Evolutionary conservation across 2,797 vertebrate species (phyloP).

Genomic region (Strix occidentalis): DNA sequence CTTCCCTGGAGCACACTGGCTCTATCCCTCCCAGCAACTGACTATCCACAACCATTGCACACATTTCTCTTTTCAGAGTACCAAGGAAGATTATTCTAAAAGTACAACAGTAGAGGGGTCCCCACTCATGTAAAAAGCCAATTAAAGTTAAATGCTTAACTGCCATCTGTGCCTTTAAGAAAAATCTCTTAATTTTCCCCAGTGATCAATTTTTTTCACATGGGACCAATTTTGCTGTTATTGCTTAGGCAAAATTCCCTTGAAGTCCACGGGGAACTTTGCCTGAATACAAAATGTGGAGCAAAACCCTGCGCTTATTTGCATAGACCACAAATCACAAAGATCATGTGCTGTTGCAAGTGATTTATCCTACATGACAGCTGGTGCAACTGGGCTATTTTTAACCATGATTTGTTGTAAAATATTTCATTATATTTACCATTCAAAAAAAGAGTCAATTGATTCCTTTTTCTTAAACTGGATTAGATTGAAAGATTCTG

Average conservation of each 20-base stretch:
- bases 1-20: background rate
- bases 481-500: constrained; percentile 69
- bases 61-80: background rate
- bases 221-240: constrained; percentile 63
- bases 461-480: constrained; percentile 55
- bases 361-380: constrained; percentile 48
- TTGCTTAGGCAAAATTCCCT: constrained; percentile 57
- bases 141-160: constrained; percentile 55
- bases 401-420: constrained; percentile 31
- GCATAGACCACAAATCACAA: constrained; percentile 47
- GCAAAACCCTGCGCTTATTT: constrained; percentile 20
- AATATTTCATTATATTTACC: constrained; percentile 66
- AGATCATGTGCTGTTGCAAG: constrained; percentile 10
- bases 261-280: constrained; percentile 38
- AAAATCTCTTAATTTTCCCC: constrained; percentile 52
- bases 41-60: rapidly evolving
- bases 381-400: constrained; percentile 38
- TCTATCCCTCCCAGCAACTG: background rate
- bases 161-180: constrained; percentile 65
- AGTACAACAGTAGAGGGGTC: constrained; percentile 36
- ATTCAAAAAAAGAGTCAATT: constrained; percentile 53
- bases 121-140: constrained; percentile 38
- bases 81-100: background rate
- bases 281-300: constrained; percentile 34
- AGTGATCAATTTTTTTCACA: constrained; percentile 36